Percentiles rank a stretch among this genome's conserved stretches.
Conservation (phyloP, 2,797 vertebrate species). For the Chrysolophus pictus region DNA sequence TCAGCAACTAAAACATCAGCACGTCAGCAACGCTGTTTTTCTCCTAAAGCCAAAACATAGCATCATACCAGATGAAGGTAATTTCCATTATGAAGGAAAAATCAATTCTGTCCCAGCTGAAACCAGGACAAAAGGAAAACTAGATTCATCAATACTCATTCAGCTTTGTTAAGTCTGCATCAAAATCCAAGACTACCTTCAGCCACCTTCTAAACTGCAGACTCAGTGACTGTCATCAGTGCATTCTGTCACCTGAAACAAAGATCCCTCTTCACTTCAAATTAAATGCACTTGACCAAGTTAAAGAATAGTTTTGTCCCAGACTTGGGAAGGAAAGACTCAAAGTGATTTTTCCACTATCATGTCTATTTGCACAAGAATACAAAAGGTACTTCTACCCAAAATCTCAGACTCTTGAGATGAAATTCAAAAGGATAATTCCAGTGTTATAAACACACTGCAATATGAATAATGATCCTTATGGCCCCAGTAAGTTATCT, state of each 20-base stretch:
- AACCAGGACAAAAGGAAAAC: not conserved
- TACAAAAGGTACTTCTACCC: not conserved
- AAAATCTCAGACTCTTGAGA: not conserved
- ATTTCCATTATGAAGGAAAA: too few relatives aligned
- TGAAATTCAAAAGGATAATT: not conserved
- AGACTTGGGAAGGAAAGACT: not conserved
- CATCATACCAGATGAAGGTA: too few relatives aligned
- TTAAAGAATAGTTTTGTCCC: not conserved
- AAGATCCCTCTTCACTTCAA: not conserved
- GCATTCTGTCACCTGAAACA: not conserved
- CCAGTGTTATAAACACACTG: not conserved
- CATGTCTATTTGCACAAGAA: not conserved
- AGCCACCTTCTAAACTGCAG: not conserved
- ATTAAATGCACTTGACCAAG: not conserved
- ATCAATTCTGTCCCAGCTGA: too few relatives aligned
- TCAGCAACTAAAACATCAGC: not conserved
- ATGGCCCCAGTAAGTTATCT: not conserved
- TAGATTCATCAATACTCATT: not conserved
- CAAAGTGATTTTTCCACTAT: not conserved
- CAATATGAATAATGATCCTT: not conserved
- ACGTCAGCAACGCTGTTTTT: not conserved
- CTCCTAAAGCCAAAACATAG: not conserved
- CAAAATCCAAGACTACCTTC: not conserved
- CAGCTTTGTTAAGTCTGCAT: not conserved
- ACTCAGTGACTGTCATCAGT: not conserved